Conservation (phyloP, 2,113 vertebrate species). For the Tichodroma muraria region DNA sequence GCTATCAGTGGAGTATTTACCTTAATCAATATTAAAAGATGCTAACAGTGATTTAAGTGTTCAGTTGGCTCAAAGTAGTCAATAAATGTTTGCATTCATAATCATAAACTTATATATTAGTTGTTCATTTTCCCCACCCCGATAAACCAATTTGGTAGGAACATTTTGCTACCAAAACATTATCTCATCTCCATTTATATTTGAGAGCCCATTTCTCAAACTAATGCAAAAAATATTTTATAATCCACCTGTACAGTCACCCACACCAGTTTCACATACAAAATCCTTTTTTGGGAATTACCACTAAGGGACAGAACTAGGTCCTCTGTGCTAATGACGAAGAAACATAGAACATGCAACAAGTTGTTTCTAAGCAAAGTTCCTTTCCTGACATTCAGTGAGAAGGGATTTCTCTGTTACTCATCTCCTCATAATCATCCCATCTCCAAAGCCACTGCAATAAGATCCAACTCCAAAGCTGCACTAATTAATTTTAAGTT, state of each 20-base stretch:
- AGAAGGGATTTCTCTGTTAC: not conserved
- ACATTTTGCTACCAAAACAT: not conserved
- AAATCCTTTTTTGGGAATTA: not conserved
- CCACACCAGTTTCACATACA: not conserved
- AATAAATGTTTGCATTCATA: slow-evolving; percentile 7
- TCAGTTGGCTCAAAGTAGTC: slow-evolving; percentile 11
- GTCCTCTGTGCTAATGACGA: not conserved
- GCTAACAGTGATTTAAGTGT: slow-evolving; percentile 62
- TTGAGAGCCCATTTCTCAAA: not conserved
- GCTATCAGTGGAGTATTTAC: slow-evolving; percentile 61
- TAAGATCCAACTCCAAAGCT: not conserved
- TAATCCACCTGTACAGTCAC: not conserved
- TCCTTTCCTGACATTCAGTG: not conserved
- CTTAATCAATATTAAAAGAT: slow-evolving; percentile 68
- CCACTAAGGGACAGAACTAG: not conserved
- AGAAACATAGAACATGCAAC: not conserved
- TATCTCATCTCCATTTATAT: not conserved
- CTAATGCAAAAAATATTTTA: not conserved
- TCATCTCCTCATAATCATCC: too few relatives aligned
- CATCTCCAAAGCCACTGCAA: not conserved
- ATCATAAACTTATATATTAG: not conserved
- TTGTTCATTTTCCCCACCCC: not conserved
- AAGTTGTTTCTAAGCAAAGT: not conserved
- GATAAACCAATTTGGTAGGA: not conserved
- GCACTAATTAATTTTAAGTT: not conserved